Evolutionary conservation across 2,113 vertebrate genomes (phyloP).

Genomic region (Zingel zingel): DNA sequence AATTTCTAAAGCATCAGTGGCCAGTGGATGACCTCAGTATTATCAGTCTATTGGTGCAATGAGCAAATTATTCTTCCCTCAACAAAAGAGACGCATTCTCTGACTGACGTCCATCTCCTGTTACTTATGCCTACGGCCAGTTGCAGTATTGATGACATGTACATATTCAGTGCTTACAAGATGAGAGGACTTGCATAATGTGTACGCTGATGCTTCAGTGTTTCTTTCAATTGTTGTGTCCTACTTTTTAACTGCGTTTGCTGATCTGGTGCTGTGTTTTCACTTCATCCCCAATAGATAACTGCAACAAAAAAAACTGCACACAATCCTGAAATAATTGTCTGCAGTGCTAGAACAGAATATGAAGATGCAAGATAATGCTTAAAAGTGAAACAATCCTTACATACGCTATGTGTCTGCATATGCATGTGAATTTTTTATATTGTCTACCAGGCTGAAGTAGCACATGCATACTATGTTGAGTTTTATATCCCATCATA

Average conservation of each 20-base stretch:
- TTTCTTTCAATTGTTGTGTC: neutral
- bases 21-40: slow-evolving; percentile 15
- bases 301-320: neutral
- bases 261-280: neutral
- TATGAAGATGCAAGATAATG: neutral
- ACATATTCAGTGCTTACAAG: slow-evolving; percentile 23
- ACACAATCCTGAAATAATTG: neutral
- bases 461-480: neutral
- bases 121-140: neutral
- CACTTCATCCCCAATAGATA: neutral
- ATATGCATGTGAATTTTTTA: neutral
- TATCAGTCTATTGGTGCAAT: slow-evolving; percentile 1
- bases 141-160: slow-evolving; percentile 9
- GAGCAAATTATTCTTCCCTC: slow-evolving; percentile 30
- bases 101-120: slow-evolving; percentile 34
- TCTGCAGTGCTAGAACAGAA: neutral
- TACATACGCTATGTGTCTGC: neutral
- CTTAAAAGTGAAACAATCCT: neutral
- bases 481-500: neutral
- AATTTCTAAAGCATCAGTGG: slow-evolving; percentile 19
- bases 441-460: neutral
- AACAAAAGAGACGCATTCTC: slow-evolving; percentile 30
- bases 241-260: slow-evolving; percentile 7
- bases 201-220: neutral
- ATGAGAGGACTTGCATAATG: slow-evolving; percentile 8